phyloP scores from a whole-genome alignment of 1,140 invertebrate species.

The Planococcus citri region DNA sequence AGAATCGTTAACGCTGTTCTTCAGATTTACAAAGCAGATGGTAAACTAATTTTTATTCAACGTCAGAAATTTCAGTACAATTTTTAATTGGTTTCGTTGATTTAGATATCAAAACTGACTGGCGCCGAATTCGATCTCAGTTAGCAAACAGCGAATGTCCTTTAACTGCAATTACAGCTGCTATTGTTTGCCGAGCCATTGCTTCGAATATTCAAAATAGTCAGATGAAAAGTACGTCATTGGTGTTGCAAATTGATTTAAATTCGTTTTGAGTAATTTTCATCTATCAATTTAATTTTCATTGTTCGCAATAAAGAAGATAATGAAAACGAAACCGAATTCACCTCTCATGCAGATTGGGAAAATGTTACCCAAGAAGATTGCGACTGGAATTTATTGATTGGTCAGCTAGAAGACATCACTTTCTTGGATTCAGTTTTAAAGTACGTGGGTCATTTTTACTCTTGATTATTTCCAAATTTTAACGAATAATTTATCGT shows the following conservation, averaged over 20 bases:
- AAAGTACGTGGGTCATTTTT: conserved; percentile 20
- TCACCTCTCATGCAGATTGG: conserved; percentile 44
- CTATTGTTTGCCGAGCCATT: conserved; percentile 63
- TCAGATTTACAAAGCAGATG: conserved; percentile 25
- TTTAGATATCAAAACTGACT: conserved; percentile 37
- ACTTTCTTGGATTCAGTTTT: conserved; percentile 43
- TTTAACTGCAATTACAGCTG: conserved; percentile 55
- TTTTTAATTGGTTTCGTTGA: background rate
- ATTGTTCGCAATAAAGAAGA: background rate
- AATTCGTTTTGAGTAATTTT: background rate
- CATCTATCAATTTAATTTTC: background rate
- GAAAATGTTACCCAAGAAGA: conserved; percentile 72
- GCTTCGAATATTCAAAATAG: conserved; percentile 35
- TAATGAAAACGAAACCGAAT: background rate
- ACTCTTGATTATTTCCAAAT: too few relatives aligned
- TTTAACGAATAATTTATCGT: too few relatives aligned
- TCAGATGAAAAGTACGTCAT: conserved; percentile 31
- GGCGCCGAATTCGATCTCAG: conserved; percentile 54
- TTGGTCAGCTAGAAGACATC: conserved; percentile 80
- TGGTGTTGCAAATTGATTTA: conserved; percentile 6
- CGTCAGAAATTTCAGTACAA: background rate
- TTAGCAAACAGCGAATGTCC: conserved; percentile 55
- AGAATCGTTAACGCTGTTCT: conserved; percentile 22
- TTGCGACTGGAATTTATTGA: conserved; percentile 70
- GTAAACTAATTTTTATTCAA: conserved; percentile 21